Percentiles rank a stretch among this genome's conserved stretches.
These are phyloP conservation scores for Trichopria drosophilae DNA, from an alignment of 2,888 invertebrate species.

Conservation along the genomic window DNA sequence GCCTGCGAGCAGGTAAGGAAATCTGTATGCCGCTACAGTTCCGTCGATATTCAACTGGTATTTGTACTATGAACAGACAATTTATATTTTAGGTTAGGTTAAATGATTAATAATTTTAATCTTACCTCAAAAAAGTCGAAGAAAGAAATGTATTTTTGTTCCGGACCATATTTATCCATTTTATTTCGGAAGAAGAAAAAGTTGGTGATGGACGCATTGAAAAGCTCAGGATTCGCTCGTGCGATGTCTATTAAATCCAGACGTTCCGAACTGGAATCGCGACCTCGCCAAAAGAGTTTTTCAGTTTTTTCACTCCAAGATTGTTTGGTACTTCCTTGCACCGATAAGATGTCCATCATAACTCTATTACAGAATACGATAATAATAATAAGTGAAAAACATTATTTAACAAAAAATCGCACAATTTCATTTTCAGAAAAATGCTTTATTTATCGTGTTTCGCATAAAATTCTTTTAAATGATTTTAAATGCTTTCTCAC, in stretches of 20 bases:
- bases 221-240: slow-evolving; percentile 72
- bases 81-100: slow-evolving; percentile 7
- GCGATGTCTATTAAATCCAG: slow-evolving; percentile 81
- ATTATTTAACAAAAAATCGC: neutral
- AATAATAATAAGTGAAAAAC: neutral
- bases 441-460: too few species aligned
- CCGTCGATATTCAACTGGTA: slow-evolving; percentile 95
- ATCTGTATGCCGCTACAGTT: slow-evolving; percentile 92
- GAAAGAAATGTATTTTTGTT: slow-evolving; percentile 81
- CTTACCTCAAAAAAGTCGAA: slow-evolving; percentile 92
- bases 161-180: slow-evolving; percentile 83
- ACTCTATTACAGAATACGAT: slow-evolving; percentile 64
- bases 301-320: slow-evolving; percentile 75
- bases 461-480: too few species aligned
- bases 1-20: slow-evolving; percentile 88
- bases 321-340: slow-evolving; percentile 75
- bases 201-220: slow-evolving; percentile 91
- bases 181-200: slow-evolving; percentile 93
- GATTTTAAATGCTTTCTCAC: too few species aligned
- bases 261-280: slow-evolving; percentile 86
- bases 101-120: slow-evolving; percentile 33
- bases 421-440: too few species aligned
- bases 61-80: slow-evolving; percentile 74
- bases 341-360: slow-evolving; percentile 85
- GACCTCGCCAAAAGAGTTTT: slow-evolving; percentile 87